phyloP scores from a whole-genome alignment of 2,888 invertebrate genomes.

The Cryptophagus acutangulus region DNA sequence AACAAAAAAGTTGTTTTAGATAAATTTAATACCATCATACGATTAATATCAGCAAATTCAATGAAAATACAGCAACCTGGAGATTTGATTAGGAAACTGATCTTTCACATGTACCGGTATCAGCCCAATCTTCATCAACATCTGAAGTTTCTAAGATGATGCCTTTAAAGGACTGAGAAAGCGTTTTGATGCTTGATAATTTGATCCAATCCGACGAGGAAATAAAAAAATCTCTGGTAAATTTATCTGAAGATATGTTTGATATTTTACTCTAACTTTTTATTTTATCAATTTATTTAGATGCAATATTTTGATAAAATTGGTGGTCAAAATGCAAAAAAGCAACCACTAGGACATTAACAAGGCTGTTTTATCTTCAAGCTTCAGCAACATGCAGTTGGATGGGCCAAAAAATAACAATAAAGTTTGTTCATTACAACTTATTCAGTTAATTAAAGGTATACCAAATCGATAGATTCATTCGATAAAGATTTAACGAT shows the following conservation, averaged over 20 bases:
- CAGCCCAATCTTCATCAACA: background rate
- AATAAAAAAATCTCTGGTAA: background rate
- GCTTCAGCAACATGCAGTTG: background rate
- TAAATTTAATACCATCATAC: slow-evolving; percentile 1
- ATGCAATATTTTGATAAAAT: background rate
- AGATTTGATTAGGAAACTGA: no score
- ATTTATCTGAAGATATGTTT: no score
- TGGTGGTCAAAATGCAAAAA: slow-evolving; percentile 2
- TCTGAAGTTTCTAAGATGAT: background rate
- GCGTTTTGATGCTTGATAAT: background rate
- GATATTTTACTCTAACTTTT: no score
- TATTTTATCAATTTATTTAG: background rate
- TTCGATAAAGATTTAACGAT: background rate
- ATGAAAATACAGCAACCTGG: background rate
- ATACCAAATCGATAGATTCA: background rate
- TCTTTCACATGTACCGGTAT: background rate
- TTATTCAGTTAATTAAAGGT: slow-evolving; percentile 1
- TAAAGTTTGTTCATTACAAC: background rate
- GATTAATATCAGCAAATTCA: background rate
- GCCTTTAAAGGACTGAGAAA: background rate
- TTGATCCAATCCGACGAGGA: background rate
- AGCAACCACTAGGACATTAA: slow-evolving; percentile 1
- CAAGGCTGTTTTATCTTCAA: background rate
- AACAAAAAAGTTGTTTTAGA: background rate
- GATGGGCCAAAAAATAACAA: slow-evolving; percentile 1